Conservation (phyloP, 2,113 vertebrate species). For the Prunella fulvescens region DNA sequence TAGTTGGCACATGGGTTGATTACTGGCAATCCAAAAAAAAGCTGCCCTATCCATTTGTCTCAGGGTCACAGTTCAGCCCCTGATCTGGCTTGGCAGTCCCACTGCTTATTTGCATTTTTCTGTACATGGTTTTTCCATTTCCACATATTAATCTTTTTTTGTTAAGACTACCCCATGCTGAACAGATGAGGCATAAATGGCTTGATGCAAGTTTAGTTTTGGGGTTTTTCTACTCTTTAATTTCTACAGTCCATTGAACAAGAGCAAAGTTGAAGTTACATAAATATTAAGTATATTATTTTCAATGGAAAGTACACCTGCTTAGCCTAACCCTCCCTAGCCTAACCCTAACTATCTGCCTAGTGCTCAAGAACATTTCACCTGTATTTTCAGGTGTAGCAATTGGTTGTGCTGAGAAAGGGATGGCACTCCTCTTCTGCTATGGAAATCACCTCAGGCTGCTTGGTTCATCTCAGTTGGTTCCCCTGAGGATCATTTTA, state of each 20-base stretch:
- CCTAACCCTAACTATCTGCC: neutral
- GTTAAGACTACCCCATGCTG: neutral
- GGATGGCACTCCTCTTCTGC: rapidly evolving
- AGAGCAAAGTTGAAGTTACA: neutral
- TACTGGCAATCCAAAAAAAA: neutral
- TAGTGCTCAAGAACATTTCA: neutral
- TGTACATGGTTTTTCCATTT: slow-evolving; percentile 13
- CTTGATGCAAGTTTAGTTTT: neutral
- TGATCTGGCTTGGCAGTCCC: neutral
- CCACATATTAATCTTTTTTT: neutral
- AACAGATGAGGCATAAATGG: slow-evolving; percentile 40
- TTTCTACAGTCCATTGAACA: slow-evolving; percentile 7
- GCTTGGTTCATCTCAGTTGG: neutral
- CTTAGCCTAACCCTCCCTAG: neutral
- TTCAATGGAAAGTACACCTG: neutral
- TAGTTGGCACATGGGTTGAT: neutral
- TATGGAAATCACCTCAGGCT: neutral
- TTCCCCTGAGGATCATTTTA: neutral
- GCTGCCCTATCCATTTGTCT: neutral
- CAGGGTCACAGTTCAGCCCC: neutral
- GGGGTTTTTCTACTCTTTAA: neutral
- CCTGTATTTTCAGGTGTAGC: neutral
- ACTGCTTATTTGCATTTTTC: slow-evolving; percentile 16
- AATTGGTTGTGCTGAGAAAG: neutral
- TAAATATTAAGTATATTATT: neutral